Evolutionary conservation across 2,888 invertebrate species (phyloP).

Genomic region (Eupithecia abbreviata): DNA sequence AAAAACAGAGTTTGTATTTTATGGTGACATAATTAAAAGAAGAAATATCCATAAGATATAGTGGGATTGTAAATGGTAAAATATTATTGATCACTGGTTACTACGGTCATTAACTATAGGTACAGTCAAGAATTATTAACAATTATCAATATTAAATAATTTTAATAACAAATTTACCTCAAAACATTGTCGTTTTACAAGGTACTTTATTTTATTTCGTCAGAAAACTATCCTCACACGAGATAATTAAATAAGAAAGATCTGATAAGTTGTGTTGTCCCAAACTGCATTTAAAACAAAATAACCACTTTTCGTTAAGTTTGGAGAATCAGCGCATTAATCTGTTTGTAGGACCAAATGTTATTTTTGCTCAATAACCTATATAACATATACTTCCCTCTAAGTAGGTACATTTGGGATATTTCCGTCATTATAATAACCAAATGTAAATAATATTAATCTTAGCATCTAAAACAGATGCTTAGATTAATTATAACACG

Average conservation of each 20-base stretch:
- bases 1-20: conserved; percentile 15
- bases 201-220: not conserved
- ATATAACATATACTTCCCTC: not conserved
- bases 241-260: not conserved
- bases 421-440: conserved; percentile 7
- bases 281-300: not conserved
- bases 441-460: not conserved
- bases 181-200: not conserved
- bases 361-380: not conserved
- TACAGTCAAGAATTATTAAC: not conserved
- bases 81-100: not conserved
- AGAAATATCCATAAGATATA: not conserved
- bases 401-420: conserved; percentile 2
- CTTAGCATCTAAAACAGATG: conserved; percentile 5
- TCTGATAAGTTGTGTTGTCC: not conserved
- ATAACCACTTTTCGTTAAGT: not conserved
- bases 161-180: not conserved
- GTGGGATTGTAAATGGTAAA: not conserved
- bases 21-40: conserved; percentile 2
- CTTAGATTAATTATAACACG: conserved; percentile 20
- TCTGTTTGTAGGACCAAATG: not conserved
- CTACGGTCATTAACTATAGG: not conserved
- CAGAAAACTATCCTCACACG: not conserved
- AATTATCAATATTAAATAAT: not conserved
- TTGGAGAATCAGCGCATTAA: not conserved